Base-by-base conservation (phyloP, 1,140 invertebrate species). In the Euwallacea fornicatus region DNA sequence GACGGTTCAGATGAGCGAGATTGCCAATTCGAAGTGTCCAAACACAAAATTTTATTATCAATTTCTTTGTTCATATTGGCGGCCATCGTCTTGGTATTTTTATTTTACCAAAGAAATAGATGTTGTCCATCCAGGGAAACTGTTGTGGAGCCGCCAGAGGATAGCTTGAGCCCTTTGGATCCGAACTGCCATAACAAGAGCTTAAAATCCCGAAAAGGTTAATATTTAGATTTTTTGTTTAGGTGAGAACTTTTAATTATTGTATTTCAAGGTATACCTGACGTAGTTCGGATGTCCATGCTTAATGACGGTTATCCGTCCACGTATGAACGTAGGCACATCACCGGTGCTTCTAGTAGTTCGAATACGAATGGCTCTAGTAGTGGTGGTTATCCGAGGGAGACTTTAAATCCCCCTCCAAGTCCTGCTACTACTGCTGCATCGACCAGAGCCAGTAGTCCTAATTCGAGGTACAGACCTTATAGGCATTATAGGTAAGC, bases 381-480 rank as follows among this genome's bases (percentile, higher is more conserved):
- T 68, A 66, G 77, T 68, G 80, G 81, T 16, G 83, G 87, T 66
- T 95, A 94, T 82, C 93, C 93, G 0, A 86, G 89, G 64, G 92
- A 93, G 78, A 92, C 91, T 0, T 82, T 94, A 21, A 96, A 97
- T 82, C 95, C 95, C 46, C 95, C 95, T 4, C 95, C 95, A 1
- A 93, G 90, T 81, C 95, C 95, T 0, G 91, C 92, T 0, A 92
- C 91, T 1, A 88, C 89, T 7, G 88, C 86, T 86, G 13, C 42
- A 7, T 86, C 85, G 2, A 85, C 85, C 6, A 71, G 85, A 75
- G 65, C 82, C 4, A 85, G 83, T 67, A 88, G 86, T 42, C 71
- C 71, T 21, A 50, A 21, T 44, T 62, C 65, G 2, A 42, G 71
- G 44, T 72, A 72, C 42, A 62, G 55, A 42, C 71, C 71, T 2